Evolutionary conservation across 2,797 vertebrate species (phyloP).

Genomic region (Menidia menidia): DNA sequence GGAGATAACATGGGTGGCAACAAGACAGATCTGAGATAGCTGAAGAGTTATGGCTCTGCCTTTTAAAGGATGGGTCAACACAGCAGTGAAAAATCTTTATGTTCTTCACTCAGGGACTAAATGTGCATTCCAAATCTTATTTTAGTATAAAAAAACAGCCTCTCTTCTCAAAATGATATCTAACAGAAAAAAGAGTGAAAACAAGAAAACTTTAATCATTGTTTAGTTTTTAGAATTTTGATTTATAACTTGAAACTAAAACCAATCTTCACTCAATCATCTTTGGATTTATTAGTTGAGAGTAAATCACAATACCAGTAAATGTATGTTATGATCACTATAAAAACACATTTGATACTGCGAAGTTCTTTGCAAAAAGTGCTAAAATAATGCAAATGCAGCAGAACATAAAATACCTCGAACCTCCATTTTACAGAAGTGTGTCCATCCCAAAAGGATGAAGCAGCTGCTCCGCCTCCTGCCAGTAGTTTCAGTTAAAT

Average conservation of each 20-base stretch:
- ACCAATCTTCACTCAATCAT: too few species aligned
- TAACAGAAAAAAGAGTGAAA: background rate
- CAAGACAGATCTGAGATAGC: slow-evolving; percentile 44
- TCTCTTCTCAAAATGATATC: background rate
- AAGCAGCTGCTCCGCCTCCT: too few species aligned
- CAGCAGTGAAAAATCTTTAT: background rate
- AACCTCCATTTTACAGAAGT: too few species aligned
- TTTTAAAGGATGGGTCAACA: background rate
- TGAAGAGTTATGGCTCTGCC: background rate
- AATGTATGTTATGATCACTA: background rate
- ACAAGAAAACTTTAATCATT: too few species aligned
- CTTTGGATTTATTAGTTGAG: background rate
- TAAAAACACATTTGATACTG: background rate
- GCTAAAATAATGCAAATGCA: too few species aligned
- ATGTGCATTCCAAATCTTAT: background rate
- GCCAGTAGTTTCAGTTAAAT: too few species aligned
- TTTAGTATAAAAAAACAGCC: background rate
- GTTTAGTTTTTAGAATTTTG: too few species aligned
- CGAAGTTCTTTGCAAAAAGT: background rate
- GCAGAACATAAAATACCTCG: background rate
- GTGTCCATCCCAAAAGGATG: too few species aligned
- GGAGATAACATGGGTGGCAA: slow-evolving; percentile 37
- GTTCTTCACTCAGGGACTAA: background rate
- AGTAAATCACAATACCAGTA: background rate
- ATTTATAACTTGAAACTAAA: too few species aligned